Base-by-base conservation (phyloP, 1,140 invertebrate species). In the Augochlora pura region DNA sequence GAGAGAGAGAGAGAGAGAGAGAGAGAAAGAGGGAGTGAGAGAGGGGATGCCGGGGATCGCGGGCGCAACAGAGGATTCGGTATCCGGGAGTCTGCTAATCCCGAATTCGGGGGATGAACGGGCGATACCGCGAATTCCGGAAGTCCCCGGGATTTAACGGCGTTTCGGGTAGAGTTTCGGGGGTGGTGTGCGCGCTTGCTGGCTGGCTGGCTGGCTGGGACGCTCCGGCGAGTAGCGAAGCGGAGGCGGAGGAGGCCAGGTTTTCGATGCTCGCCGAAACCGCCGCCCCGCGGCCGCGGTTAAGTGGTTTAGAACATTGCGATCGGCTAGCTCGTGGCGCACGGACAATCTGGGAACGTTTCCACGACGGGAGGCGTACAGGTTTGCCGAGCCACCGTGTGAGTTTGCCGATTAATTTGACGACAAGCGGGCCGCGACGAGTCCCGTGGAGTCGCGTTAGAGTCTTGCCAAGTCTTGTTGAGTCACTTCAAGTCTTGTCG, bases 251-350 rank as follows among this genome's bases (percentile, higher is more conserved):
- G 49, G 49, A 18, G 49, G 49, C 83, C 54, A 21, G 54, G 80
- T 86, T 86, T 85, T 86, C 84, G 83, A 86, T 84, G 84, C 67
- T 65, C 68, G 67, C 73, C 71, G n/a, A 85, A 85, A 86, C 83
- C 80, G 65, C 71, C 59, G 54, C 62, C 52, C 62, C 52, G 75
- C 57, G 27, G 71, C 67, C 67, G 67, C 69, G 74, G 71, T 66
- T 59, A 63, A 86, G 80, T 85, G 75, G 80, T 86, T 86, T 82
- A 76, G 84, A 62, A 79, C 76, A 62, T 79, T 82, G 76, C 84
- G 67, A 82, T 86, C 76, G 81, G 67, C 80, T 1, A 77, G 63
- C 60, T 66, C 75, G 80, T 64, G 78, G 64, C 66, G 54, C 66
- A 18, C 49, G 62, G 62, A 67, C 67, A 81, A 70, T 77, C 80